Evolutionary conservation across 2,797 vertebrate genomes (phyloP), one percentile per base, ranked within the genome.

Genomic region (Coreius guichenoti): DNA sequence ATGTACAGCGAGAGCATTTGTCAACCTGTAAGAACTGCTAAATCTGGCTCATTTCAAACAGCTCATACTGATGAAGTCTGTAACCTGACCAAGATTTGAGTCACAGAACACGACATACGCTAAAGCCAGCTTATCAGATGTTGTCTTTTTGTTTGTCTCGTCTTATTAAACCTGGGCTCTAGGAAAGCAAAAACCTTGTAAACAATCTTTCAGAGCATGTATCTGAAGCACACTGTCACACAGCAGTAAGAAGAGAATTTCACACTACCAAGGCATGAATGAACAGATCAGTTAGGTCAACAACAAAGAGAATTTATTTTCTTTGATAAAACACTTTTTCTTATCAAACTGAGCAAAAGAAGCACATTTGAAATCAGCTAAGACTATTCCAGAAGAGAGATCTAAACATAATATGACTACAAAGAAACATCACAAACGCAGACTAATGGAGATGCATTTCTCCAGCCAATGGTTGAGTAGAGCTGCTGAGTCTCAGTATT

Each of bases 401-500:
- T 36, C 29, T 26, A 45, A 36, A 49, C 56, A 67, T 75, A 36
- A 65, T 49, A 17, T 45, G n/a, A 75, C n/a, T 63, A 83, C 21
- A 49, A 61, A 75, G 21, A 65, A 33, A 47, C 63, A 45, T 65
- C 23, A 45, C 86, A 89, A 77, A 93, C 26, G 83, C 56, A 87
- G 86, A 70, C 68, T 73, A 75, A 81, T 23, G 68, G 67, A 89
- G 79, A 84, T 87, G 90, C 83, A 90, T 31, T 83, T 80, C 56
- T 74, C 29, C 23, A 67, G 92, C 91, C 93, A 93, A 95, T 92
- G 91, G 92, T 86, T 88, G 76, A 19, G 21, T 73, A 83, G 91
- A 93, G 93, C 90, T 94, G 93, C 93, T 94, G 92, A 95, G 93
- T 92, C 90, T 90, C 91, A 86, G 89, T 87, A 88, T 93, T 94